These are phyloP conservation scores for Rapana venosa DNA, from an alignment of 2,888 invertebrate genomes.

Conservation along the genomic window DNA sequence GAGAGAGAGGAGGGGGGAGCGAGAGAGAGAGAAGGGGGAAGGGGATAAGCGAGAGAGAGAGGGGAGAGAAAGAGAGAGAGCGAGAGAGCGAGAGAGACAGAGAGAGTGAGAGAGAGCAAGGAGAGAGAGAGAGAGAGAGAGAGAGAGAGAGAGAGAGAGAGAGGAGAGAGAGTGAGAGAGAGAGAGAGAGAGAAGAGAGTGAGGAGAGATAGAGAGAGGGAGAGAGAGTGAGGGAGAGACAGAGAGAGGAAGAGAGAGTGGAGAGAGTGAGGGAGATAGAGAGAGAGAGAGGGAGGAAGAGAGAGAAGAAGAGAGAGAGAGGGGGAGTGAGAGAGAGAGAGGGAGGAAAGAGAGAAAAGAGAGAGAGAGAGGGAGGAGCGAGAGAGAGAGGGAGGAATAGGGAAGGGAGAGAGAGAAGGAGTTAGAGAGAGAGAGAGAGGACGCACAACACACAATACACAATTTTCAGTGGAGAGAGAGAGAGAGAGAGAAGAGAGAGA, in stretches of 20 bases:
- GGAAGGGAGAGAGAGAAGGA: too few relatives aligned
- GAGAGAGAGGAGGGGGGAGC: slow-evolving; percentile 5
- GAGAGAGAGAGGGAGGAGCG: too few relatives aligned
- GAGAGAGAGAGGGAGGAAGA: not conserved
- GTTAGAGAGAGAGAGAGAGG: too few relatives aligned
- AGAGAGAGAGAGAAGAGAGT: not conserved
- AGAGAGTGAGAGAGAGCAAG: slow-evolving; percentile 5
- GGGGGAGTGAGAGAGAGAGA: not conserved
- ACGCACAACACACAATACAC: too few relatives aligned
- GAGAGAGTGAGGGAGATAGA: not conserved
- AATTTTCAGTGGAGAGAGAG: too few relatives aligned
- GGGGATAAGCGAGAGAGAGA: slow-evolving; percentile 22
- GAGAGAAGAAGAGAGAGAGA: not conserved
- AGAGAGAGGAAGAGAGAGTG: not conserved
- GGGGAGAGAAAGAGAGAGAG: slow-evolving; percentile 33
- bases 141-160: not conserved
- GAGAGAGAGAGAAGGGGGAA: slow-evolving; percentile 29
- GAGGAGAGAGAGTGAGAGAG: not conserved
- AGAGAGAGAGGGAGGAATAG: too few relatives aligned
- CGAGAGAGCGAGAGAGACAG: slow-evolving; percentile 32
- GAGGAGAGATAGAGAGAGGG: not conserved
- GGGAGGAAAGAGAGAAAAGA: not conserved
- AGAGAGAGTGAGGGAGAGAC: not conserved
- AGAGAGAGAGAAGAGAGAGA: too few relatives aligned
- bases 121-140: not conserved